phyloP scores from a whole-genome alignment of 2,797 vertebrate species.

The Neoniphon sammara region DNA sequence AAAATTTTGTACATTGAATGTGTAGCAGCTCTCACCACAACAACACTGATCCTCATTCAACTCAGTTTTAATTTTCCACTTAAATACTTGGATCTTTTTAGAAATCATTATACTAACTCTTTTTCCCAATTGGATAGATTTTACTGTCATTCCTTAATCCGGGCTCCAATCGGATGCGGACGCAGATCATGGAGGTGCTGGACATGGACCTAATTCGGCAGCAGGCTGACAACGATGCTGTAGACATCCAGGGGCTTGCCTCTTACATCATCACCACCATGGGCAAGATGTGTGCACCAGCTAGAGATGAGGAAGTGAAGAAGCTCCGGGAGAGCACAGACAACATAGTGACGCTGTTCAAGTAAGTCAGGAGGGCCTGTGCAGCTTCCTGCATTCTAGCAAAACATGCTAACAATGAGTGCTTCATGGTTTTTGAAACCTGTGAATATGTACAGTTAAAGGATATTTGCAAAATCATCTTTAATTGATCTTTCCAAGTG shows the following conservation, averaged over 20 bases:
- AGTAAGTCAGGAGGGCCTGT: slow-evolving; percentile 67
- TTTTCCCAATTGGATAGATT: slow-evolving; percentile 75
- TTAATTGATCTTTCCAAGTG: no score
- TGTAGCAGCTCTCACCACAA: no score
- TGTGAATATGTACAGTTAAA: neutral
- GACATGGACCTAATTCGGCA: slow-evolving; percentile 93
- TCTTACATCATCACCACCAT: slow-evolving; percentile 91
- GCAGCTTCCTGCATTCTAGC: neutral
- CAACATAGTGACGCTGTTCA: slow-evolving; percentile 86
- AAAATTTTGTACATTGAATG: no score
- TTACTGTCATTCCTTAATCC: slow-evolving; percentile 92
- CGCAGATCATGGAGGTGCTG: slow-evolving; percentile 93
- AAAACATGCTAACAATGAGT: no score
- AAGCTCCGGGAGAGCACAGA: slow-evolving; percentile 85
- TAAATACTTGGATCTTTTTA: no score
- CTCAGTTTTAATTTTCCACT: no score
- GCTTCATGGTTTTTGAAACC: neutral
- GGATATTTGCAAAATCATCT: neutral
- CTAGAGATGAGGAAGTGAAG: slow-evolving; percentile 89
- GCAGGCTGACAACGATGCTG: slow-evolving; percentile 90
- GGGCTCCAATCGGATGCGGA: slow-evolving; percentile 90
- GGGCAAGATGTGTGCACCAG: slow-evolving; percentile 91
- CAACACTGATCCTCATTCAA: no score
- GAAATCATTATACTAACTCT: neutral
- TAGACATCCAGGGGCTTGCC: slow-evolving; percentile 91